Conservation (phyloP, 2,888 invertebrate species). For the Cephonodes hylas region DNA sequence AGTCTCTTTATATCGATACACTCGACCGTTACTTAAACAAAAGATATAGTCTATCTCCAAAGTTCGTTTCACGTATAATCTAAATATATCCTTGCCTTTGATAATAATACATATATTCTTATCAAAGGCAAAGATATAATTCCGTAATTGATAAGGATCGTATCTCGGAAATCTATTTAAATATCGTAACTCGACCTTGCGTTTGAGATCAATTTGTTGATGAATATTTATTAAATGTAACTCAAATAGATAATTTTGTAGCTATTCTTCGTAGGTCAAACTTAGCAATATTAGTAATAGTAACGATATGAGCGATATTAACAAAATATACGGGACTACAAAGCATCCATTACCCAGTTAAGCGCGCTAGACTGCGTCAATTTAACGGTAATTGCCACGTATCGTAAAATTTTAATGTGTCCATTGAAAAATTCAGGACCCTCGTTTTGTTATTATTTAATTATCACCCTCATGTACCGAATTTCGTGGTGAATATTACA, state of each 20-base stretch:
- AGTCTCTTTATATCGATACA: no score
- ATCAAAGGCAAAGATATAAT: no score
- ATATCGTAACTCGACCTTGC: neutral
- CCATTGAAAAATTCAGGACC: constrained; percentile 50
- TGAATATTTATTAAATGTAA: neutral
- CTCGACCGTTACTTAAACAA: no score
- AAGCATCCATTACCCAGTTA: constrained; percentile 22
- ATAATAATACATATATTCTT: no score
- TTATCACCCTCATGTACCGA: constrained; percentile 47
- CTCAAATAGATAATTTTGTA: neutral
- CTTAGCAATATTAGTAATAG: no score
- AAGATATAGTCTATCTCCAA: no score
- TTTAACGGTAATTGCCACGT: constrained; percentile 33
- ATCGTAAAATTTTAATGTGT: constrained; percentile 53
- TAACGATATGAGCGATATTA: neutral
- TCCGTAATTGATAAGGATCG: neutral
- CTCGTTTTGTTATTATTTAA: constrained; percentile 50
- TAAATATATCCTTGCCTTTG: no score
- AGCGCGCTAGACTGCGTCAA: constrained; percentile 22
- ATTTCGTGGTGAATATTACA: neutral
- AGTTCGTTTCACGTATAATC: no score
- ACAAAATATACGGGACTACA: constrained; percentile 22
- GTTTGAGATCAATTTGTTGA: neutral
- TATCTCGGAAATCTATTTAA: neutral
- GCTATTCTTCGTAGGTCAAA: no score